A percentile compares a stretch with the other conserved stretches of the same genome.
Conservation (phyloP, 1,140 invertebrate species). For the Brachionus calyciflorus region DNA sequence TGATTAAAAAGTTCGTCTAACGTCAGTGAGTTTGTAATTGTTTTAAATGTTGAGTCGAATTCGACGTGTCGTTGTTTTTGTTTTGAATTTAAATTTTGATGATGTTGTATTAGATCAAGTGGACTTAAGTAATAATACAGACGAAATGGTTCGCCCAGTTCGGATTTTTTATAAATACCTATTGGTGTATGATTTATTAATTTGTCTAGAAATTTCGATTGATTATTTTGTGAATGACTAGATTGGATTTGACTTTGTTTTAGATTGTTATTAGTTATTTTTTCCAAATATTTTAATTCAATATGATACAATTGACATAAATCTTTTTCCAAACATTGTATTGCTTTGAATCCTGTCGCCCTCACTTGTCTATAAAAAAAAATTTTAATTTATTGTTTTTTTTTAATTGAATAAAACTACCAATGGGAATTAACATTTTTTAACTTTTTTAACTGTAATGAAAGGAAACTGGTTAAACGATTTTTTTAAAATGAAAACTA, state of each 20-base stretch:
- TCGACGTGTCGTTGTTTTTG: not conserved
- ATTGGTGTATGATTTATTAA: conserved; percentile 30
- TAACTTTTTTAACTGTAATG: not conserved
- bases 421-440: not conserved
- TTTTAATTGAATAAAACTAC: too few relatives aligned
- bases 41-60: not conserved
- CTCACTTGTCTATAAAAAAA: conserved; percentile 12
- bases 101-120: conserved; percentile 28
- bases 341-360: not conserved
- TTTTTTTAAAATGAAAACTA: too few relatives aligned
- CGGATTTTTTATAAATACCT: conserved; percentile 24
- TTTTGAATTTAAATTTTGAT: conserved; percentile 5
- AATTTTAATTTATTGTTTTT: too few relatives aligned
- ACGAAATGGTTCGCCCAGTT: conserved; percentile 13
- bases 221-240: not conserved
- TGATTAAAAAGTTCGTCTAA: conserved; percentile 3
- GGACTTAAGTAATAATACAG: conserved; percentile 38
- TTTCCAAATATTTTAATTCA: conserved; percentile 12
- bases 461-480: too few relatives aligned
- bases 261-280: not conserved
- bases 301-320: not conserved
- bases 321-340: conserved; percentile 32
- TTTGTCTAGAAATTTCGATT: not conserved
- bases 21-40: not conserved
- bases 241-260: not conserved